A percentile compares a stretch with the other conserved stretches of the same genome.
Evolutionary conservation across 2,797 vertebrate species (phyloP).

Genomic region (Pseudomugil gertrudae): DNA sequence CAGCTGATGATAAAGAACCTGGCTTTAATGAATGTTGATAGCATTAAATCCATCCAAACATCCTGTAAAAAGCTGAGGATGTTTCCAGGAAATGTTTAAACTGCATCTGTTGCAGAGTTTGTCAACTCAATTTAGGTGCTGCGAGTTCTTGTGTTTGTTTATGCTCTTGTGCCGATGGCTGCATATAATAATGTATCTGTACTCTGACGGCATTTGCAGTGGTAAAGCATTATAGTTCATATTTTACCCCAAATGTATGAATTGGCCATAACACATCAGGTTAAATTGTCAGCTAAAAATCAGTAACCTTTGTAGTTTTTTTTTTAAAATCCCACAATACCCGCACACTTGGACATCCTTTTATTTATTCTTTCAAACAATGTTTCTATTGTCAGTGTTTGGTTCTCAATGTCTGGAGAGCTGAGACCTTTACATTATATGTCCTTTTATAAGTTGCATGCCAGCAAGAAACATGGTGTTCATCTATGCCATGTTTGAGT

Average conservation of each 20-base stretch:
- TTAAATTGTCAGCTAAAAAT: background rate
- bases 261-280: background rate
- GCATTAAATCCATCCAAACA: conserved; percentile 31
- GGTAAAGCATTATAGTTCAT: background rate
- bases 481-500: conserved; percentile 23
- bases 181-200: too few species aligned
- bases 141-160: too few species aligned
- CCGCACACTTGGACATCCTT: too few species aligned
- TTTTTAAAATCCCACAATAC: too few species aligned
- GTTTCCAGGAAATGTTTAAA: conserved; percentile 40
- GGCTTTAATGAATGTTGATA: conserved; percentile 5
- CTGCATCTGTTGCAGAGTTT: conserved; percentile 35
- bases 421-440: background rate
- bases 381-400: background rate
- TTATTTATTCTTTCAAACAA: too few species aligned
- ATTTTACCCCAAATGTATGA: background rate
- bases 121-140: conserved; percentile 31
- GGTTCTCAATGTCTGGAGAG: background rate
- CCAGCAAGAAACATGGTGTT: conserved; percentile 7
- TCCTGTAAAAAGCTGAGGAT: conserved; percentile 18
- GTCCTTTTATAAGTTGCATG: conserved; percentile 15
- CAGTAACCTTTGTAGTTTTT: too few species aligned
- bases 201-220: too few species aligned
- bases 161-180: too few species aligned
- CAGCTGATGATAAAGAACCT: background rate